phyloP scores from a whole-genome alignment of 2,888 invertebrate species.

The Lasius fuliginosus region DNA sequence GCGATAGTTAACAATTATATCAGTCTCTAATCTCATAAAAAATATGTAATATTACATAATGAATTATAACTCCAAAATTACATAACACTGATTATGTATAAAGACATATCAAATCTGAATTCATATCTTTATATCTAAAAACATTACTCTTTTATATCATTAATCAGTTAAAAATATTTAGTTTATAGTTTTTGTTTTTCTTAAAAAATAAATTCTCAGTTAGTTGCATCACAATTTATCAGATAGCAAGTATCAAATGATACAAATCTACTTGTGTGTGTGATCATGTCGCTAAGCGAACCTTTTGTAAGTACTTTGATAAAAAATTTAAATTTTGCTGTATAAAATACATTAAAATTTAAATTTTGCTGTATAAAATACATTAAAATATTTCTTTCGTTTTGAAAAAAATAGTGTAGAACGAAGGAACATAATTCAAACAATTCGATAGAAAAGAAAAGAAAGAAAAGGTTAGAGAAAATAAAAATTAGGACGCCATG shows the following conservation, averaged over 20 bases:
- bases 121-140: not conserved
- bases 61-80: not conserved
- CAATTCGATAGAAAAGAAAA: not conserved
- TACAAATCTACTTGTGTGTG: not conserved
- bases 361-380: not conserved
- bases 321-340: not conserved
- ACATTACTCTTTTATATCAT: not conserved
- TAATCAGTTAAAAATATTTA: not conserved
- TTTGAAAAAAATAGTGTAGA: not conserved
- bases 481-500: not conserved
- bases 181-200: not conserved
- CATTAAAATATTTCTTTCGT: not conserved
- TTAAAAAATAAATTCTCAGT: not conserved
- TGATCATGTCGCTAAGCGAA: not conserved
- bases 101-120: not conserved
- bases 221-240: not conserved
- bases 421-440: not conserved
- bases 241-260: not conserved
- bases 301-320: not conserved
- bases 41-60: not conserved
- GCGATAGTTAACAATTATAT: conserved; percentile 4
- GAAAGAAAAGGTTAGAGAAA: not conserved
- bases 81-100: not conserved
- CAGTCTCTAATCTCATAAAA: not conserved
- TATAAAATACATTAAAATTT: not conserved